Percentiles rank a stretch among this genome's conserved stretches.
phyloP scores from a whole-genome alignment of 2,113 vertebrate genomes.

The Mugil cephalus region DNA sequence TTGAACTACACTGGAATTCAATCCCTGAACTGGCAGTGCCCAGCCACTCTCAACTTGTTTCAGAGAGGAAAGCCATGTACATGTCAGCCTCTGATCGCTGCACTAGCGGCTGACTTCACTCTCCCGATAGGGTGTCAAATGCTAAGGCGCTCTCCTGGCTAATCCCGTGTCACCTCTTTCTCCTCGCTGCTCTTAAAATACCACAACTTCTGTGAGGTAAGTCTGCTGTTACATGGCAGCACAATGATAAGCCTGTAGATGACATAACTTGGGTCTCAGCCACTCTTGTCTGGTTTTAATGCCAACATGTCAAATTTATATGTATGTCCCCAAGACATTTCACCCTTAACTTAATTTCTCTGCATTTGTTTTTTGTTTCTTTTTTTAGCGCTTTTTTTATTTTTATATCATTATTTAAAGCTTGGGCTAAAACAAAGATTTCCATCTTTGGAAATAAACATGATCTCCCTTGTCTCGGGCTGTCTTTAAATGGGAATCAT shows the following conservation, averaged over 20 bases:
- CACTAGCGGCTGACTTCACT: conserved; percentile 7
- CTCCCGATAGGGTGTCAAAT: conserved; percentile 58
- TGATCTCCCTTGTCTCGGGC: too few relatives aligned
- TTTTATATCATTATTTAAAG: too few relatives aligned
- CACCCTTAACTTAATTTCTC: too few relatives aligned
- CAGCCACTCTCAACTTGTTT: conserved; percentile 3
- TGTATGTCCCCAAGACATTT: too few relatives aligned
- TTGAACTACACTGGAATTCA: conserved; percentile 39
- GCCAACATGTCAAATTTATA: too few relatives aligned
- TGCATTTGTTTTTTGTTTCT: too few relatives aligned
- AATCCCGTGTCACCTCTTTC: conserved; percentile 72
- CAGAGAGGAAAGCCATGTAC: conserved; percentile 17
- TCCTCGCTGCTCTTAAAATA: conserved; percentile 76
- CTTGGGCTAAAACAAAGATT: too few relatives aligned
- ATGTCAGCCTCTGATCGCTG: conserved; percentile 34
- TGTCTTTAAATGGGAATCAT: too few relatives aligned
- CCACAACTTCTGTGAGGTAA: conserved; percentile 51
- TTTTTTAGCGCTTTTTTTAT: too few relatives aligned
- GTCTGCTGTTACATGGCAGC: conserved; percentile 40
- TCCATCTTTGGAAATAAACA: too few relatives aligned
- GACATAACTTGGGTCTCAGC: conserved; percentile 34
- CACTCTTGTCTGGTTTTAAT: too few relatives aligned
- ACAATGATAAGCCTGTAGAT: conserved; percentile 18
- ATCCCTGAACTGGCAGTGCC: conserved; percentile 14
- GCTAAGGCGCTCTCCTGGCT: conserved; percentile 65